Evolutionary conservation across 2,888 invertebrate genomes (phyloP).

Genomic region (Cephus spinipes): DNA sequence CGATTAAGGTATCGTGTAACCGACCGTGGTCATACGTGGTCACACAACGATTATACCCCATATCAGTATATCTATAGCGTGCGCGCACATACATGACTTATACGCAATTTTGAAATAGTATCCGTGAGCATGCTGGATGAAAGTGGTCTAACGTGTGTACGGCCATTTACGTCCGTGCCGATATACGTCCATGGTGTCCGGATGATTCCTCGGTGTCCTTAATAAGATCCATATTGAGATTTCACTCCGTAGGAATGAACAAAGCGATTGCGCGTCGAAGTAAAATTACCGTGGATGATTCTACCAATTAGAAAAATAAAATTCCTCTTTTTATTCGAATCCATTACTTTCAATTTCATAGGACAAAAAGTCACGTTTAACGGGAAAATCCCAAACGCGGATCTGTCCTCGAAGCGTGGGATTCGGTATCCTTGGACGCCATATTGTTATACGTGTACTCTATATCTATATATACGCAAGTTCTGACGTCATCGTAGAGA

Average conservation of each 20-base stretch:
- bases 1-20: neutral
- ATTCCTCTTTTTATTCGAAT: too few relatives aligned
- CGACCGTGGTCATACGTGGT: neutral
- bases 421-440: neutral
- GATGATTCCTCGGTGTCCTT: neutral
- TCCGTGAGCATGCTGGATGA: constrained; percentile 33
- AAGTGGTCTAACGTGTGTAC: constrained; percentile 47
- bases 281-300: neutral
- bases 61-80: neutral
- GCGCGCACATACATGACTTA: neutral
- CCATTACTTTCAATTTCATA: neutral
- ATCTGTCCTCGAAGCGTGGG: constrained; percentile 2
- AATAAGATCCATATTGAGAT: neutral
- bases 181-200: neutral
- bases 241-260: neutral
- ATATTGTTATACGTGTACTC: neutral
- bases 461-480: neutral
- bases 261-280: neutral
- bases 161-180: constrained; percentile 29
- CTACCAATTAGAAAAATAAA: neutral
- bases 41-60: neutral
- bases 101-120: neutral
- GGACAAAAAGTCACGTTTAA: neutral
- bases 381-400: neutral
- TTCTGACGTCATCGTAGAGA: neutral